Evolutionary conservation across 2,888 invertebrate species (phyloP), one percentile per base, ranked within the genome.

Genomic region (Drosophila paramelanica): DNA sequence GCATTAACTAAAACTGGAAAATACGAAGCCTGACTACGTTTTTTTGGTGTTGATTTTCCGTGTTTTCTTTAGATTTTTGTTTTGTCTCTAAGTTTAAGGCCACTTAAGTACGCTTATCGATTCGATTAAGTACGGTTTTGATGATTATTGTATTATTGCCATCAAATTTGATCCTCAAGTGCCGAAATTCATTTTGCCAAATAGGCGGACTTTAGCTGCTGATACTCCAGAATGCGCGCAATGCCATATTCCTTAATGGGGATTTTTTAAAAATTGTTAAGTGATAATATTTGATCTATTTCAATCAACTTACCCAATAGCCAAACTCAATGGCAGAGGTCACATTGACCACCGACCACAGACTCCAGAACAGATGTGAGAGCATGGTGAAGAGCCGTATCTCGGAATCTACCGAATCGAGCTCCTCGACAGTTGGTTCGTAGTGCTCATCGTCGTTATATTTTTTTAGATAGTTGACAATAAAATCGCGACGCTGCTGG

Each of bases 261-360:
- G 7, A 17, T 17, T 17, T 17, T 0, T 1, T 17, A 17, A 17
- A 17, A 17, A 17, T 17, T 17, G 17, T 17, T 17, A 17, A 17
- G 17, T 17, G 17, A 17, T 1, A 17, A 17, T 31, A 20, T 20
- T 20, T 20, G 20, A 23, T 23, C 23, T 31, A 31, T 31, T 3
- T 31, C 10, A 36, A 13, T 13, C 13, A 36, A 58, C 94, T 94
- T 92, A 98, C 98, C 97, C 97, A 97, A 91, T 98, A 98, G 60
- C 98, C 98, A 90, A 99, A 99, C 17, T 97, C 96, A 85, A 98
- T 98, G 89, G 96, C 95, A 2, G 98, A 95, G 69, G 95, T 95
- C 0, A 97, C 97, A 92, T 98, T 98, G 13, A 97, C 96, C 36
- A 98, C 94, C 2, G 96, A 95, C 99, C 99, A 99, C 0, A 99